These are phyloP conservation scores for Plemyria rubiginata DNA, from an alignment of 2,888 invertebrate species.

Conservation along the genomic window DNA sequence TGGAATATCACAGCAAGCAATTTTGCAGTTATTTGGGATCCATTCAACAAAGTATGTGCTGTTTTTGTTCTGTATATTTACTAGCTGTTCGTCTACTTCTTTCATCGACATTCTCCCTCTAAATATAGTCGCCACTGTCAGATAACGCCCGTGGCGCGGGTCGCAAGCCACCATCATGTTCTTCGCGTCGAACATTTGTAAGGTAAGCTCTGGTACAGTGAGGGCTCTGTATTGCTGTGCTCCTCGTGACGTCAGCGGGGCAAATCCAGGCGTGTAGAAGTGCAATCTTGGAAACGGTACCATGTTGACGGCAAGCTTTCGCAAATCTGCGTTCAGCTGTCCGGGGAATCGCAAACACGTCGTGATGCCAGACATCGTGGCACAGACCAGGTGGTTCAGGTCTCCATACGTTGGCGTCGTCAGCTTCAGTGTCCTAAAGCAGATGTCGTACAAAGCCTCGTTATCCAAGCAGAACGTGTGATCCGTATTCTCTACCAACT, in stretches of 20 bases:
- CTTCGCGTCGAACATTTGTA: conserved; percentile 87
- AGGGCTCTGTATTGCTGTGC: conserved; percentile 95
- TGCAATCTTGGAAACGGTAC: conserved; percentile 88
- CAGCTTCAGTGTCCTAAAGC: conserved; percentile 90
- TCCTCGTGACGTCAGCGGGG: conserved; percentile 91
- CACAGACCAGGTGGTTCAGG: conserved; percentile 92
- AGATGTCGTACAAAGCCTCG: conserved; percentile 90
- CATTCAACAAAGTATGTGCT: conserved; percentile 92
- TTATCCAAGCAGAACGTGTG: conserved; percentile 90
- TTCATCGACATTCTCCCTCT: conserved; percentile 97
- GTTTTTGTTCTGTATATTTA: conserved; percentile 91
- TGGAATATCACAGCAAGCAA: conserved; percentile 92
- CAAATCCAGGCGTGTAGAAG: conserved; percentile 85
- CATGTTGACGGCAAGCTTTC: conserved; percentile 79
- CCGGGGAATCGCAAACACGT: conserved; percentile 89
- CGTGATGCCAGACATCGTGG: conserved; percentile 94
- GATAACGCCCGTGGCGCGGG: conserved; percentile 94
- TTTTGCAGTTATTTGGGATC: conserved; percentile 92
- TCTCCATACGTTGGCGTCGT: conserved; percentile 92
- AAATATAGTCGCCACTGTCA: conserved; percentile 96
- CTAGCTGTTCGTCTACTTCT: conserved; percentile 92
- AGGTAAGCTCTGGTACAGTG: conserved; percentile 95
- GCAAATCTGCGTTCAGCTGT: conserved; percentile 76
- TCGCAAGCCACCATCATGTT: conserved; percentile 96
- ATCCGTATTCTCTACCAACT: conserved; percentile 91